Conservation (phyloP, 2,797 vertebrate species). For the Hirundo rustica region DNA sequence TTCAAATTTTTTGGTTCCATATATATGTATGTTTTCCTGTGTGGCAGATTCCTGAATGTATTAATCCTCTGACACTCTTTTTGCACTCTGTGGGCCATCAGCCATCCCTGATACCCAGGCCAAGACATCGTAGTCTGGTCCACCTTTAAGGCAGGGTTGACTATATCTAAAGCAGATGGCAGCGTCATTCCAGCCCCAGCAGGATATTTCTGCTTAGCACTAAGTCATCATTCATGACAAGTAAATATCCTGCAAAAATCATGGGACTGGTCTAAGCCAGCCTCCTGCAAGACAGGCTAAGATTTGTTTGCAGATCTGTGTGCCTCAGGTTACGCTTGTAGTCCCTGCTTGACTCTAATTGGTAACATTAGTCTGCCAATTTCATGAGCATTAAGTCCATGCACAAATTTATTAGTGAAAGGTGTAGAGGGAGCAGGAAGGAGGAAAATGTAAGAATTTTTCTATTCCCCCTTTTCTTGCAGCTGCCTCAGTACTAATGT, state of each 20-base stretch:
- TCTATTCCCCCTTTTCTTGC: constrained; percentile 11
- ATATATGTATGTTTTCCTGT: not conserved
- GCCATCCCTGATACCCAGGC: not conserved
- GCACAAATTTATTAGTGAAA: constrained; percentile 44
- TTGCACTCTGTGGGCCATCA: not conserved
- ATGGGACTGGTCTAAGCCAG: not conserved
- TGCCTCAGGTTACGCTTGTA: constrained; percentile 32
- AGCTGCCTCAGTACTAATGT: constrained; percentile 20
- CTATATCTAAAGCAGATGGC: constrained; percentile 20
- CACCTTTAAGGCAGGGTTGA: not conserved
- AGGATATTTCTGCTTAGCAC: not conserved
- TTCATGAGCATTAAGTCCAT: constrained; percentile 45
- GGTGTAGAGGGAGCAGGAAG: constrained; percentile 9
- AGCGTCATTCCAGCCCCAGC: not conserved
- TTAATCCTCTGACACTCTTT: not conserved
- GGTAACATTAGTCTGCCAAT: constrained; percentile 54
- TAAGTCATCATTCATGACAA: not conserved
- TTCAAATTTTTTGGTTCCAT: not conserved
- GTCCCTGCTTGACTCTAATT: constrained; percentile 59
- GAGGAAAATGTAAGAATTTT: constrained; percentile 25
- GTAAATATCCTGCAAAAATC: constrained; percentile 42
- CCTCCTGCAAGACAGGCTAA: constrained; percentile 26
- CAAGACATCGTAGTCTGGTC: not conserved
- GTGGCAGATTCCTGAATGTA: not conserved
- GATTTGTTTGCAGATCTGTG: constrained; percentile 45